Evolutionary conservation across 2,113 vertebrate genomes (phyloP).

Genomic region (Dolichotis patagonum): DNA sequence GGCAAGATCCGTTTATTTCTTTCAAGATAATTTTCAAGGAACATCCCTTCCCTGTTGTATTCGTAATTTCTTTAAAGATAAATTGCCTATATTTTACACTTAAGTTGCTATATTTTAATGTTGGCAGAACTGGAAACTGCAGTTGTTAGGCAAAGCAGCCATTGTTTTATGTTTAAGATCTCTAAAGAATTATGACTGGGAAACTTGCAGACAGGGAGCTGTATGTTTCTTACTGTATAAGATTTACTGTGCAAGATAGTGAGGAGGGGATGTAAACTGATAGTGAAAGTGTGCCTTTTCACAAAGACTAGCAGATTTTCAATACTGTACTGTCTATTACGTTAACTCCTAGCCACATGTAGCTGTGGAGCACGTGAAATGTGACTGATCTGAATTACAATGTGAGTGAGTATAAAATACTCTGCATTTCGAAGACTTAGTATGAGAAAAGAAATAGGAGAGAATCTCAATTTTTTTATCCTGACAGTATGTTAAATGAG

Average conservation of each 20-base stretch:
- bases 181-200: constrained; percentile 36
- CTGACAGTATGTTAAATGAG: not conserved
- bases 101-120: constrained; percentile 33
- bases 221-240: constrained; percentile 22
- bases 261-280: not conserved
- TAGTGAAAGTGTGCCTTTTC: constrained; percentile 50
- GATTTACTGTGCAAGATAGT: not conserved
- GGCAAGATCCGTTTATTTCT: constrained; percentile 86
- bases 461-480: not conserved
- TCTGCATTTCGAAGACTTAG: constrained; percentile 20
- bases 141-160: constrained; percentile 19
- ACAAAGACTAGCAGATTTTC: constrained; percentile 6
- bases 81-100: not conserved
- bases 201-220: not conserved
- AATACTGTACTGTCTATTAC: not conserved
- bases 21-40: constrained; percentile 58
- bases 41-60: constrained; percentile 47
- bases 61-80: constrained; percentile 44
- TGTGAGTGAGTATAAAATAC: constrained; percentile 17
- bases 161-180: not conserved
- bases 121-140: not conserved
- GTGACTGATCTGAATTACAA: constrained; percentile 8
- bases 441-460: not conserved
- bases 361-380: constrained; percentile 15
- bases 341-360: not conserved